These are phyloP conservation scores for Crotalus helleri DNA, from an alignment of 2,113 vertebrate species.

Conservation along the genomic window DNA sequence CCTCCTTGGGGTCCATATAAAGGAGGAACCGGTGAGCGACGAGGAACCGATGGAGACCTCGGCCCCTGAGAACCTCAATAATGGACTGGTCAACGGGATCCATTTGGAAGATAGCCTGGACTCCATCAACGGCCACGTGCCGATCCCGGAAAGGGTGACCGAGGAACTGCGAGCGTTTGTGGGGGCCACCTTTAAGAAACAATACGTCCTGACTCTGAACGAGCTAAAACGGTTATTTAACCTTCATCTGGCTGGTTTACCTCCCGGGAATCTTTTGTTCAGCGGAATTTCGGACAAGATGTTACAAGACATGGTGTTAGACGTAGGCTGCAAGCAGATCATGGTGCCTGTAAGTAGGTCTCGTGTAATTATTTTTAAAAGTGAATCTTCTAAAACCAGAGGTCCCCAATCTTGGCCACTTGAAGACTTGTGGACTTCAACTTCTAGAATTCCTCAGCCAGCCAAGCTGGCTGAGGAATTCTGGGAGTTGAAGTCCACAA, in stretches of 20 bases:
- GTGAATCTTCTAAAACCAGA: too few species aligned
- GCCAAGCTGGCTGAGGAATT: too few species aligned
- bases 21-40: constrained; percentile 74
- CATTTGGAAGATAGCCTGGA: constrained; percentile 62
- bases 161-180: constrained; percentile 90
- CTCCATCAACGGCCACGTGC: constrained; percentile 71
- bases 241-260: constrained; percentile 91
- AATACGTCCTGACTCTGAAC: constrained; percentile 90
- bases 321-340: constrained; percentile 91
- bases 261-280: constrained; percentile 81
- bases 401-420: too few species aligned
- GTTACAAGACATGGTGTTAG: constrained; percentile 90
- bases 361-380: neutral
- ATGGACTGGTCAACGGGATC: constrained; percentile 78
- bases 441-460: too few species aligned
- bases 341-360: constrained; percentile 93
- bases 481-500: too few species aligned
- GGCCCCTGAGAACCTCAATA: constrained; percentile 54
- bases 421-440: too few species aligned
- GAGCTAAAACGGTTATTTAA: constrained; percentile 96
- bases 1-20: constrained; percentile 66
- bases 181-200: constrained; percentile 83
- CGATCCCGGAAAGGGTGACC: constrained; percentile 58
- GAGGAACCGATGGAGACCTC: constrained; percentile 87
- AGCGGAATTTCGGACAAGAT: constrained; percentile 90